phyloP scores from a whole-genome alignment of 2,888 invertebrate species.

The Magallana nippona region DNA sequence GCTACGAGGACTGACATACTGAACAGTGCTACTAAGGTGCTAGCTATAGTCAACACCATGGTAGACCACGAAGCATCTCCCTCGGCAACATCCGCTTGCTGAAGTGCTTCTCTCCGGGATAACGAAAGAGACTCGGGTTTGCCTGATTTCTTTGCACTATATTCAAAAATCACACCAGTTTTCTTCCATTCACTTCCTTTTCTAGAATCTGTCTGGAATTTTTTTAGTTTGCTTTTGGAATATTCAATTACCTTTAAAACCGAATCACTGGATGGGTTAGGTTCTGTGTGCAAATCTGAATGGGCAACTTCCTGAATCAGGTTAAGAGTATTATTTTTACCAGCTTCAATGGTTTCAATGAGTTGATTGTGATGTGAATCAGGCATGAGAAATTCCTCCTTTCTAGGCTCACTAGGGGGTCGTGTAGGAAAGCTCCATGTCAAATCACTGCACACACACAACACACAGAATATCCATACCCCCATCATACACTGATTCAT shows the following conservation, averaged over 20 bases:
- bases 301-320: constrained; percentile 23
- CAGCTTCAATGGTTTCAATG: constrained; percentile 14
- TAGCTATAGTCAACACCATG: constrained; percentile 63
- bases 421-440: constrained; percentile 28
- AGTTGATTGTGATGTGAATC: constrained; percentile 32
- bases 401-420: not conserved
- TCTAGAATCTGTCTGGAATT: not conserved
- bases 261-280: constrained; percentile 25
- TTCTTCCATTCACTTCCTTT: constrained; percentile 7
- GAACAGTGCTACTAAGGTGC: constrained; percentile 66
- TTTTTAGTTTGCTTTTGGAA: not conserved
- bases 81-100: constrained; percentile 51
- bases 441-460: not conserved
- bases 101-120: constrained; percentile 47
- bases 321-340: constrained; percentile 29
- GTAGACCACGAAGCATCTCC: constrained; percentile 48
- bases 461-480: constrained; percentile 22
- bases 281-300: not conserved
- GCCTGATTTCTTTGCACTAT: not conserved
- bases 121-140: constrained; percentile 7
- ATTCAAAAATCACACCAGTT: constrained; percentile 9
- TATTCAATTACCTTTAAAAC: constrained; percentile 13
- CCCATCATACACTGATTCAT: constrained; percentile 4
- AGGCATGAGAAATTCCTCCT: constrained; percentile 14
- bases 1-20: constrained; percentile 70